Percentiles rank a stretch among this genome's conserved stretches.
These are phyloP conservation scores for Nomada ruficornis DNA, from an alignment of 2,888 invertebrate species.

Conservation along the genomic window DNA sequence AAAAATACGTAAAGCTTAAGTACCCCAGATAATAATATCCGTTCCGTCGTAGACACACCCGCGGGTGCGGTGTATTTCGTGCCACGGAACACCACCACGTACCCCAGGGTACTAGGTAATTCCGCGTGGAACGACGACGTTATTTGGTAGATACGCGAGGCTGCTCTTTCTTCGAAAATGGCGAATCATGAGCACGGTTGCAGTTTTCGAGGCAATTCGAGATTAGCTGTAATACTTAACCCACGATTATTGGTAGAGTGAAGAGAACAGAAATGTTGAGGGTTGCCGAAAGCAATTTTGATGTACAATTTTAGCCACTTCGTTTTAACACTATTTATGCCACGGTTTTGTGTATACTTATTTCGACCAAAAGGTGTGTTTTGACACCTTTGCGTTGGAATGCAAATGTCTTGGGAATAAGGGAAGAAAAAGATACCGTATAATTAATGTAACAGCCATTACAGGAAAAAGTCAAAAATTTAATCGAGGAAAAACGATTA, in stretches of 20 bases:
- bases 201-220: conserved; percentile 7
- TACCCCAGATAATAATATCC: conserved; percentile 77
- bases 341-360: no score
- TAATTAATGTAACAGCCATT: no score
- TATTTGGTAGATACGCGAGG: conserved; percentile 24
- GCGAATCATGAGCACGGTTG: conserved; percentile 16
- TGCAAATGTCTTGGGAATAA: no score
- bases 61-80: conserved; percentile 73
- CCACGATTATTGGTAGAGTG: not conserved
- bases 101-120: conserved; percentile 52
- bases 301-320: no score
- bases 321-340: no score
- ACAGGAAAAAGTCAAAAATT: no score
- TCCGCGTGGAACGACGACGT: conserved; percentile 50
- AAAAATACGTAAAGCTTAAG: conserved; percentile 79
- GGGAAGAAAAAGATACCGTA: no score
- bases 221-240: not conserved
- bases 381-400: no score
- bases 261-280: not conserved
- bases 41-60: conserved; percentile 66
- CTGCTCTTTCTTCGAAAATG: conserved; percentile 32
- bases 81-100: conserved; percentile 56
- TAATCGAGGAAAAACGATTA: no score
- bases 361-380: no score
- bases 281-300: not conserved